phyloP scores from a whole-genome alignment of 2,888 invertebrate species.

The Andrena chrysosceles region DNA sequence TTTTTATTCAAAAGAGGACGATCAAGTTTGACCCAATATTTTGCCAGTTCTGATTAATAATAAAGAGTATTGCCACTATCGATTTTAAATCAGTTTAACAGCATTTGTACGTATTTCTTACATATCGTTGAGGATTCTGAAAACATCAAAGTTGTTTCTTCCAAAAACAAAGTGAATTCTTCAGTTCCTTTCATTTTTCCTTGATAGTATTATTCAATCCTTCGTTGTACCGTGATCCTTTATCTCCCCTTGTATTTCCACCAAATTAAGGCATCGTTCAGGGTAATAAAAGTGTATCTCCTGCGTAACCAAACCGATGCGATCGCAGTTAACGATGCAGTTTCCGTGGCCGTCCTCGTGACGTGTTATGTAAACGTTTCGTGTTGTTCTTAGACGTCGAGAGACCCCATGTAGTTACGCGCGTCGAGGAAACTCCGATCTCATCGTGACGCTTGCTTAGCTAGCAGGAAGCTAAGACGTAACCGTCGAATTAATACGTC shows the following conservation, averaged over 20 bases:
- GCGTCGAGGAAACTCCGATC: background rate
- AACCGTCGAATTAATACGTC: slow-evolving; percentile 59
- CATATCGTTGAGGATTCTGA: too few species aligned
- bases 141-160: too few species aligned
- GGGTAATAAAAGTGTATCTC: background rate
- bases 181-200: background rate
- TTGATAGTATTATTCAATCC: background rate
- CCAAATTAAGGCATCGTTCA: background rate
- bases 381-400: slow-evolving; percentile 9
- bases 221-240: background rate
- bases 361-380: slow-evolving; percentile 44
- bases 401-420: slow-evolving; percentile 16
- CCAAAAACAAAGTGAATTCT: background rate
- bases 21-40: too few species aligned
- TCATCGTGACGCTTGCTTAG: slow-evolving; percentile 43
- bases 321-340: slow-evolving; percentile 11
- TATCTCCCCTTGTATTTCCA: background rate
- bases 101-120: too few species aligned
- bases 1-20: too few species aligned
- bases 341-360: background rate
- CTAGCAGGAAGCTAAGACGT: slow-evolving; percentile 51
- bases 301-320: slow-evolving; percentile 9
- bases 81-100: too few species aligned
- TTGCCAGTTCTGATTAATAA: too few species aligned
- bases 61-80: too few species aligned